These are phyloP conservation scores for Mormyrops attenuatus DNA, from an alignment of 2,797 vertebrate species.

Conservation along the genomic window DNA sequence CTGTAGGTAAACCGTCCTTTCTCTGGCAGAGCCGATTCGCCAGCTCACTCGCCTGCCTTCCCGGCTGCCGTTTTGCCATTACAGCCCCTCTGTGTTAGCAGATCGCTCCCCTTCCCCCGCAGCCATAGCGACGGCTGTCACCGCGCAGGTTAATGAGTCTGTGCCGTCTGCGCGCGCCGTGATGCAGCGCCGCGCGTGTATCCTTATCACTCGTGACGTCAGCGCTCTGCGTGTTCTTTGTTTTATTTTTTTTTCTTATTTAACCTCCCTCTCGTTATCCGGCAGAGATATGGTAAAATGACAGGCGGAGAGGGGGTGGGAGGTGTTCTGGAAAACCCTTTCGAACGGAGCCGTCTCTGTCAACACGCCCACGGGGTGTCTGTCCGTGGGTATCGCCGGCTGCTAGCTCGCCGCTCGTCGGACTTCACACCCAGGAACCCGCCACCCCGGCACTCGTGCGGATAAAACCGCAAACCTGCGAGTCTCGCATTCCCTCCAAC, in stretches of 20 bases:
- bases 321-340: constrained; percentile 25
- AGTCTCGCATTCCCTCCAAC: background rate
- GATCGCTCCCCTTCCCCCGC: constrained; percentile 53
- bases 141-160: constrained; percentile 51
- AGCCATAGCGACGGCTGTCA: constrained; percentile 38
- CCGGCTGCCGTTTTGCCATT: background rate
- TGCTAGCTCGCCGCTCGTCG: background rate
- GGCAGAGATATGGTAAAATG: constrained; percentile 43
- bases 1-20: background rate
- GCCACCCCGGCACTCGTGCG: background rate
- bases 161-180: background rate
- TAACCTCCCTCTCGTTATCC: constrained; percentile 49
- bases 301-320: constrained; percentile 32
- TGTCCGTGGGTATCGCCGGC: constrained; percentile 3
- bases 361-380: constrained; percentile 8
- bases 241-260: background rate
- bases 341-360: constrained; percentile 1
- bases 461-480: background rate
- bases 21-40: background rate
- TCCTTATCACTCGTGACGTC: constrained; percentile 52
- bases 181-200: constrained; percentile 21
- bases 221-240: constrained; percentile 45
- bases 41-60: background rate
- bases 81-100: background rate
- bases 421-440: background rate